Conservation (phyloP, 1,140 invertebrate species). For the Tetraneura akinire region DNA sequence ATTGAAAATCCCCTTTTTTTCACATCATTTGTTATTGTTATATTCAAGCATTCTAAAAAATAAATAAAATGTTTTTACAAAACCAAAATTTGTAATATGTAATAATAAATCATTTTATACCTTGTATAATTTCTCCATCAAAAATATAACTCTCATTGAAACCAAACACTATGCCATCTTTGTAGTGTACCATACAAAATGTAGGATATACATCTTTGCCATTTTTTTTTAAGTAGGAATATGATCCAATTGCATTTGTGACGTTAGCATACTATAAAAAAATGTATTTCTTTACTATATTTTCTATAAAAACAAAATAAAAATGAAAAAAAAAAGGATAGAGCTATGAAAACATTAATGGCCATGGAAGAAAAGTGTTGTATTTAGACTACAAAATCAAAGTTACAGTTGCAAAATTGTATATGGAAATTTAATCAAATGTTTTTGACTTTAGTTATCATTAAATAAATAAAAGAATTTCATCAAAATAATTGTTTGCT, state of each 20-base stretch:
- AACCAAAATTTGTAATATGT: not conserved
- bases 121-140: conserved; percentile 74
- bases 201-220: conserved; percentile 70
- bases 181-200: conserved; percentile 80
- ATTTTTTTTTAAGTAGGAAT: conserved; percentile 78
- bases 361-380: too few species aligned
- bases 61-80: conserved; percentile 44
- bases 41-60: conserved; percentile 56
- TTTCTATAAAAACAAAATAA: not conserved
- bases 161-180: conserved; percentile 78
- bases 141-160: conserved; percentile 91
- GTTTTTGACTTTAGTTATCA: too few species aligned
- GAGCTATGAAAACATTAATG: too few species aligned
- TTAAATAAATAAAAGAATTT: too few species aligned
- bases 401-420: too few species aligned
- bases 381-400: too few species aligned
- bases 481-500: too few species aligned
- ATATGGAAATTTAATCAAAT: too few species aligned
- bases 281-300: conserved; percentile 19
- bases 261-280: conserved; percentile 73
- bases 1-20: conserved; percentile 62
- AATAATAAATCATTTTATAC: conserved; percentile 40
- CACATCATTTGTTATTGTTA: conserved; percentile 45
- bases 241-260: conserved; percentile 81
- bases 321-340: too few species aligned